These are phyloP conservation scores for Micrastur ruficollis DNA, from an alignment of 2,797 vertebrate genomes.

Conservation along the genomic window DNA sequence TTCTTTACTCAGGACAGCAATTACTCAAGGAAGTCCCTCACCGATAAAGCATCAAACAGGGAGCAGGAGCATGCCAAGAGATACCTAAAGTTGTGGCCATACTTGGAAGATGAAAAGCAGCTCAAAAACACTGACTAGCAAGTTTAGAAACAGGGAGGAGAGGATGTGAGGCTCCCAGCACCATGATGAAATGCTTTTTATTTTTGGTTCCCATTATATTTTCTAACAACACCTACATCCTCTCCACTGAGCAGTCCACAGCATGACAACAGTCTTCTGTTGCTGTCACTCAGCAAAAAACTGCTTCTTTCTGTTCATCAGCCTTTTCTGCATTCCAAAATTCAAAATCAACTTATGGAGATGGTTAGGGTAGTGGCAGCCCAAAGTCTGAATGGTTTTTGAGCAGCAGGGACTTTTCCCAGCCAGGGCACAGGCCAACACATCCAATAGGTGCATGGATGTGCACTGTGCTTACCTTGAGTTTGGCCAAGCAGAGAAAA, in stretches of 20 bases:
- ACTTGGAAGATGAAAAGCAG: not conserved
- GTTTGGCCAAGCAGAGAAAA: not conserved
- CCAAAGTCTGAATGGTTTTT: not conserved
- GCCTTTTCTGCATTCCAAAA: not conserved
- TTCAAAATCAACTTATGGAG: not conserved
- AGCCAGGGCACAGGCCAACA: not conserved
- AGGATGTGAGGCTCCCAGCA: not conserved
- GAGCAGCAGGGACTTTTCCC: not conserved
- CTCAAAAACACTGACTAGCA: accelerated
- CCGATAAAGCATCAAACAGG: not conserved
- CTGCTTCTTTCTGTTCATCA: not conserved
- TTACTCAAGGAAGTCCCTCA: not conserved
- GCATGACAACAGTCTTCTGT: not conserved
- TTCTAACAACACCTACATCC: not conserved
- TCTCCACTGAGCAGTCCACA: not conserved
- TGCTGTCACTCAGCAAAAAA: not conserved
- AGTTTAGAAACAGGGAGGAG: not conserved
- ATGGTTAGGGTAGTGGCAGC: not conserved
- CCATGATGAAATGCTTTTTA: not conserved
- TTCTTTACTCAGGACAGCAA: not conserved
- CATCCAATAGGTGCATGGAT: not conserved
- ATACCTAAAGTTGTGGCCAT: not conserved
- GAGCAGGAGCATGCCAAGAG: not conserved
- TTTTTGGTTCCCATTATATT: not conserved
- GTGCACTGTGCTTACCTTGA: not conserved